Base-by-base conservation (phyloP, 2,888 invertebrate genomes). In the Opisthograptis luteolata region DNA sequence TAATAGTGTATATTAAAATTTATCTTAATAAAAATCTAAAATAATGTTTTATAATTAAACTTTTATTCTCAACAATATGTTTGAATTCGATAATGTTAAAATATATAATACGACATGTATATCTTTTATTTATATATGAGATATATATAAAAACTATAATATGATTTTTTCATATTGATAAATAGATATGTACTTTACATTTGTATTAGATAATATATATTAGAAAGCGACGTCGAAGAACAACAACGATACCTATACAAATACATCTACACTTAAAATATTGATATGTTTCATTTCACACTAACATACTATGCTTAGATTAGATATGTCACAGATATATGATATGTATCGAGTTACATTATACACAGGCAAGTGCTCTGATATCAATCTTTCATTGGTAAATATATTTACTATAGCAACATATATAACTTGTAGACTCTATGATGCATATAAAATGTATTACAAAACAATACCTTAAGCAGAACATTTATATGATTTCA, bases 171-270 rank as follows among this genome's bases (percentile, higher is more conserved):
- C n/a, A 20, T 20, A 22, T n/a, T 5, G 8, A 22, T 10, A 24
- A 4, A 17, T 12, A 15, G 15, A 2, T 30, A 34, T 20, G 20
- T 20, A 20, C 6, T 1, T 20, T 6, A 6, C 20, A 5, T 8
- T 22, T 32, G 14, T 31, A 35, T 28, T 46, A 51, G 50, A 46
- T 49, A 28, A 19, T 22, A 6, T 35, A 50, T 60, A 73, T 72
- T 70, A 76, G 75, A 68, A 70, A 77, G 76, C 77, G 72, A 66
- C 80, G 74, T 68, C 78, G 80, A 79, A 84, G 83, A 85, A 87
- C 88, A 88, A 88, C 87, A 88, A 87, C 83, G 72, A 84, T 78
- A 60, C 74, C 83, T 86, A 84, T 74, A 40, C 44, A 67, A 54
- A 86, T 87, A 88, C 84, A 25, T 83, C 86, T 86, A 86, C 19